Conservation (phyloP, 1,140 invertebrate genomes). For the Leguminivora glycinivorella region DNA sequence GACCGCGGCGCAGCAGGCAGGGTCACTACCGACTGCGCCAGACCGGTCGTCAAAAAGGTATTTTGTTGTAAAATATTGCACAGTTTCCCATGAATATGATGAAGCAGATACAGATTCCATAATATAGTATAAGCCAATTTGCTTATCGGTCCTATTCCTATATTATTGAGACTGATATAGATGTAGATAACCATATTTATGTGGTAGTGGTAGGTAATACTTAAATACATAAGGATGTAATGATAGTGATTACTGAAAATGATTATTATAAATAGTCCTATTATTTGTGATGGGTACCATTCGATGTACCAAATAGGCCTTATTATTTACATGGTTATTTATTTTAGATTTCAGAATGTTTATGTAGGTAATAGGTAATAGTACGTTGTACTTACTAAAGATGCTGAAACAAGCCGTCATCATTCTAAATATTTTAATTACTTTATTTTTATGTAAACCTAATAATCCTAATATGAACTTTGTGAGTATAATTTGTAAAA, state of each 20-base stretch:
- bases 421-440: neutral
- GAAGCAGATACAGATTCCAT: too few relatives aligned
- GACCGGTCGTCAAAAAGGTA: too few relatives aligned
- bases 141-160: too few relatives aligned
- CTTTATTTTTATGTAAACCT: neutral
- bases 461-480: neutral
- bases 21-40: too few relatives aligned
- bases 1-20: too few relatives aligned
- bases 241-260: neutral
- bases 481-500: neutral
- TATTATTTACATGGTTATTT: neutral
- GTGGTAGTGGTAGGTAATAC: neutral
- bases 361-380: too few relatives aligned
- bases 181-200: neutral
- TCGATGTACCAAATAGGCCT: neutral
- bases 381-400: neutral
- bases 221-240: neutral
- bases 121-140: too few relatives aligned
- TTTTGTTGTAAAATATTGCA: too few relatives aligned
- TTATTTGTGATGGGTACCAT: neutral
- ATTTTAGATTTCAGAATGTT: neutral
- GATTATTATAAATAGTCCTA: neutral
- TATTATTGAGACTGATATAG: too few relatives aligned
- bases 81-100: too few relatives aligned
- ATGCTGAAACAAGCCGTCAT: neutral